Conservation (phyloP, 1,140 invertebrate species). For the Hycleus cichorii region DNA sequence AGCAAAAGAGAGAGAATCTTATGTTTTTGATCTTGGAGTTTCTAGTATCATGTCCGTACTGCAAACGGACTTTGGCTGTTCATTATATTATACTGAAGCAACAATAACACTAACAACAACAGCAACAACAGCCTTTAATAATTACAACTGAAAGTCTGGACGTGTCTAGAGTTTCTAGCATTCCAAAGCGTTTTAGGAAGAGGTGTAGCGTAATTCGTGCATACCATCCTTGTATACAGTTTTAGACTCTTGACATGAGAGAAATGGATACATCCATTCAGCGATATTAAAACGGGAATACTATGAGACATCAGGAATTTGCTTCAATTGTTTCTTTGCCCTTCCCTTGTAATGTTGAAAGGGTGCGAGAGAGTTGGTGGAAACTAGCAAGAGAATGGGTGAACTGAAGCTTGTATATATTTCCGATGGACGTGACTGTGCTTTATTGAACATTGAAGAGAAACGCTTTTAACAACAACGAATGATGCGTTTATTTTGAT, state of each 20-base stretch:
- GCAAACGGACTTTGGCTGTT: conserved; percentile 14
- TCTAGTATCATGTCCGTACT: conserved; percentile 21
- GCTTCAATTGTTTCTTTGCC: conserved; percentile 27
- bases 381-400: no score
- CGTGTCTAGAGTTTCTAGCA: conserved; percentile 31
- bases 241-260: conserved; percentile 24
- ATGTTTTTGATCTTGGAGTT: conserved; percentile 6
- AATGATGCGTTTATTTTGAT: no score
- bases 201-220: conserved; percentile 24
- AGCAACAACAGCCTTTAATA: conserved; percentile 28
- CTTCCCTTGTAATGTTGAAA: neutral
- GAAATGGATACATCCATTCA: conserved; percentile 36
- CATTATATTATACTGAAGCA: conserved; percentile 27
- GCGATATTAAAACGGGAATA: conserved; percentile 29
- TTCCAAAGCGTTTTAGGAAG: conserved; percentile 21
- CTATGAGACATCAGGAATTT: conserved; percentile 29
- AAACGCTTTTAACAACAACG: no score
- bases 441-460: neutral
- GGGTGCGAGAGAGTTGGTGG: no score
- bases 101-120: neutral
- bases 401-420: neutral
- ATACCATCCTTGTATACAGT: conserved; percentile 24
- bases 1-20: neutral
- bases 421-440: neutral
- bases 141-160: conserved; percentile 34